Evolutionary conservation across 1,140 invertebrate genomes (phyloP), one percentile per base, ranked within the genome.

Genomic region (Trichonephila clavata): DNA sequence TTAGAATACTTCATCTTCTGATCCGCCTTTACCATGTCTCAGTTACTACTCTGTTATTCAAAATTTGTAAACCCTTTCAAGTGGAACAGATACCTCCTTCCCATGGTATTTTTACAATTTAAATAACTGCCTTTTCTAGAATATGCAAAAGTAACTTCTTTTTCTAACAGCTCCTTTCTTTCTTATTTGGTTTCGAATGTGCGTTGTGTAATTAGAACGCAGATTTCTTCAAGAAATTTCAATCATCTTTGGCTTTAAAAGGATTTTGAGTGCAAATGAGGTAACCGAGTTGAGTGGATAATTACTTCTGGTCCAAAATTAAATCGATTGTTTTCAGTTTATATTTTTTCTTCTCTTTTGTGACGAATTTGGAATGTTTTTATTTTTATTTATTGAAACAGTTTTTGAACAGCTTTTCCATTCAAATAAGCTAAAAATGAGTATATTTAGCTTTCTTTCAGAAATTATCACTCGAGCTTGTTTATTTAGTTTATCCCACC

Each of bases 231-330:
- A 14, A 21, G 21, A 57, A 83, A n/a, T 83, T 83, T 83, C 81
- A 83, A 83, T 83, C 50, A 83, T 59, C 81, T 57, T 16, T n/a
- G 81, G 50, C 39, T 83, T 83, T 50, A 57, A 83, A 83, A 83
- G 81, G 50, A 16, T n/a, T 57, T 77, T 77, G 71, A 39, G 14
- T 77, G 27, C 27, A 14, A 32, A 18, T 77, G 71, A 77, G 32
- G 27, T 39, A 39, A 77, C 24, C 24, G 50, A 50, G 32, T 39
- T 6, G 24, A 39, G 14, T 32, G 16, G 71, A 32, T 77, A 27
- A 77, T 77, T 77, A 77, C 27, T 24, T 32, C 32, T 77, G 14
- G 32, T 14, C 16, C 71, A 77, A 77, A 77, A 77, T 77, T 77
- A 77, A 77, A 77, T 32, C 27, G 27, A 32, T 24, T 77, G 27